Conservation (phyloP, 2,113 vertebrate genomes). For the Semnornis frantzii region DNA sequence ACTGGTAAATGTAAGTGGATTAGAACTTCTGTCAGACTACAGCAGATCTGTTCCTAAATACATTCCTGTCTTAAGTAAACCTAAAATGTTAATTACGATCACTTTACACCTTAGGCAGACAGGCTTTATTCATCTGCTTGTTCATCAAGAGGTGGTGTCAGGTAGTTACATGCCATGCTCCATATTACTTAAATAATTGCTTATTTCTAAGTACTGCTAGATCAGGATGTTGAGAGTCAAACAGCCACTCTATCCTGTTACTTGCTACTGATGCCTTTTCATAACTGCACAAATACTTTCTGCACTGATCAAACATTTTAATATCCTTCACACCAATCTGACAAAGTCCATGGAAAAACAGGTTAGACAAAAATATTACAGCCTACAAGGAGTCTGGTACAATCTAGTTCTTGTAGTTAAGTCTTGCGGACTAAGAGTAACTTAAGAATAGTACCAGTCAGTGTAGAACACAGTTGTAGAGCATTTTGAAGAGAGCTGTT, state of each 20-base stretch:
- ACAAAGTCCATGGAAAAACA: conserved; percentile 12
- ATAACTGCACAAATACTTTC: background rate
- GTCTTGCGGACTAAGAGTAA: background rate
- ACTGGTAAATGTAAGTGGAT: background rate
- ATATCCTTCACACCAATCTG: background rate
- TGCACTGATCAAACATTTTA: background rate
- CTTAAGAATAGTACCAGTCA: background rate
- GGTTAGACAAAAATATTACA: conserved; percentile 37
- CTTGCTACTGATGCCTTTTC: background rate
- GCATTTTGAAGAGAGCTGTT: background rate
- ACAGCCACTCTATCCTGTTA: background rate
- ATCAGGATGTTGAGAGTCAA: background rate
- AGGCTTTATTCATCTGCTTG: background rate
- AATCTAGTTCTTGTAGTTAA: conserved; percentile 14
- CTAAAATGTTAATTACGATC: background rate
- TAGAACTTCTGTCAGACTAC: background rate
- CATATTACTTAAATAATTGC: background rate
- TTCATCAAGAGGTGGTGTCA: background rate
- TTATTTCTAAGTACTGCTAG: background rate
- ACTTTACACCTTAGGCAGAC: background rate
- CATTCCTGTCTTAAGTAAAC: background rate
- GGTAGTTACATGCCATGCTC: background rate
- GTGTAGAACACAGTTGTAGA: background rate
- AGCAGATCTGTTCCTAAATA: background rate
- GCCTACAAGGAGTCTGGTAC: background rate